Evolutionary conservation across 2,113 vertebrate genomes (phyloP), one percentile per base, ranked within the genome.

Genomic region (Anguilla rostrata): DNA sequence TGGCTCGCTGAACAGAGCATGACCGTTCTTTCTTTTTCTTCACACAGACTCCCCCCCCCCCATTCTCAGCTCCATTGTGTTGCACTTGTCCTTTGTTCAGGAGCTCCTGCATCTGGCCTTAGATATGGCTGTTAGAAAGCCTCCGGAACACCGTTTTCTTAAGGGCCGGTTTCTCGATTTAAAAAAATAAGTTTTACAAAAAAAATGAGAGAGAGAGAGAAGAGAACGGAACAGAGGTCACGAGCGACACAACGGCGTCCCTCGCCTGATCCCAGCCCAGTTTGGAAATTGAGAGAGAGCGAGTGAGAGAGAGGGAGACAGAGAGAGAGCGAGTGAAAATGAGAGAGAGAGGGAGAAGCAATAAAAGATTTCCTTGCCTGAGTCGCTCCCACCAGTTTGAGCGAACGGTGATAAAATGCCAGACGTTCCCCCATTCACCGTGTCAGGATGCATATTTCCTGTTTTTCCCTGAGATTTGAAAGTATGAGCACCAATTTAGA

Each of bases 361-460:
- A 93, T 95, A 91, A 90, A 97, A 96, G 97, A 97, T 97, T 97
- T 96, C 92, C 87, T 88, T 92, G 95, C 92, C 95, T 93, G 95
- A 93, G 95, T 95, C 96, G 97, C 94, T 95, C 92, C 94, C 94
- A 95, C 94, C 94, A 96, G 94, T 94, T 94, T 96, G 95, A 96
- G 94, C 94, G 93, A 93, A 92, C 88, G 92, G 96, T 97, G 97
- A 99, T 98, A 98, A 98, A 97, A 98, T 94, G 96, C 96, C 97
- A 98, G 97, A 98, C 97, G 89, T 96, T 97, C 96, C 90, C 97
- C 97, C 96, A 97, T 97, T 97, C 97, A 95, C 96, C 96, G 96
- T 97, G 95, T 96, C 94, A 93, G 95, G 96, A 96, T 95, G 96
- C 97, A 97, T 96, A 97, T 94, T 88, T 96, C 92, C 93, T 92